Percentiles rank a stretch among this genome's conserved stretches.
phyloP scores from a whole-genome alignment of 1,140 invertebrate species.

The Lasioglossum baleicum region DNA sequence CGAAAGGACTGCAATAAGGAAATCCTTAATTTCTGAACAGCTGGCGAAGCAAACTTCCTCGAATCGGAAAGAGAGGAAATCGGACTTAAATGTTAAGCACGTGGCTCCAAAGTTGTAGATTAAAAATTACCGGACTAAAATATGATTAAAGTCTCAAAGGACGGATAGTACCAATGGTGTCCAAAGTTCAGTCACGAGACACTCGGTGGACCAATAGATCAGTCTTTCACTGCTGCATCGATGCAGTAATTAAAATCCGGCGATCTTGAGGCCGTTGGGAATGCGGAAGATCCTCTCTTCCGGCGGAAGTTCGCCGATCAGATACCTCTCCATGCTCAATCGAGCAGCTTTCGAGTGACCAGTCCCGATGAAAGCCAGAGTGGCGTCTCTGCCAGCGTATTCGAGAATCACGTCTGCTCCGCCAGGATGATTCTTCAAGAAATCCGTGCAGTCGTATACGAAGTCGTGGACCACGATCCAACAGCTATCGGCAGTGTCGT shows the following conservation, averaged over 20 bases:
- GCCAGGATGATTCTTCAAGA: constrained; percentile 90
- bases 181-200: background rate
- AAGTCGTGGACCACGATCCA: constrained; percentile 88
- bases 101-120: no score
- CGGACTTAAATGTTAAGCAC: no score
- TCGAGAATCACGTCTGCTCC: constrained; percentile 91
- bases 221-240: background rate
- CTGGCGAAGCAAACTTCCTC: no score
- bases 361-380: constrained; percentile 89
- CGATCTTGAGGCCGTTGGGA: constrained; percentile 74
- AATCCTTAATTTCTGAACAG: no score
- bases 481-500: constrained; percentile 84
- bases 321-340: constrained; percentile 82
- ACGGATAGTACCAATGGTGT: background rate
- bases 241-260: background rate
- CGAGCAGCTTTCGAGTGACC: constrained; percentile 87
- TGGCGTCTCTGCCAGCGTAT: constrained; percentile 92
- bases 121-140: no score
- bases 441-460: constrained; percentile 87
- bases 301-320: constrained; percentile 86
- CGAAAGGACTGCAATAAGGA: no score
- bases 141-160: background rate
- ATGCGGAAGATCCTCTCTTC: constrained; percentile 86
- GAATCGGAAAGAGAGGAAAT: no score
- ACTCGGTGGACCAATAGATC: background rate